A percentile compares a stretch with the other conserved stretches of the same genome.
phyloP scores from a whole-genome alignment of 1,140 invertebrate species.

The Onthophagus taurus region DNA sequence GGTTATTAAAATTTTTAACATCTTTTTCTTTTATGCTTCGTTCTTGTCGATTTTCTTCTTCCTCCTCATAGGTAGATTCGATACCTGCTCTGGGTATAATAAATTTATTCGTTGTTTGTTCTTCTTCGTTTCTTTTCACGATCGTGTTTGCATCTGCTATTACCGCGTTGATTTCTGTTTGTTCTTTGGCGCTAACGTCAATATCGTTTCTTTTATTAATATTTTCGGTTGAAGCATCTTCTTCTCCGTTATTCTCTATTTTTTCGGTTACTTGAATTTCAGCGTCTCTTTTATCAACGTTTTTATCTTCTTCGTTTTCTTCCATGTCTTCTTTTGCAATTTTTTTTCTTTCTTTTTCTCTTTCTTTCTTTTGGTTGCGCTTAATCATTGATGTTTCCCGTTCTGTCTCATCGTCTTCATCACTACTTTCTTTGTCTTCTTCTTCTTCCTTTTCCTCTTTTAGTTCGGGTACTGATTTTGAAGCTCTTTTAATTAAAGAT shows the following conservation, averaged over 20 bases:
- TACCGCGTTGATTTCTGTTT: background rate
- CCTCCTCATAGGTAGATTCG: background rate
- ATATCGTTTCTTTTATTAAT: constrained; percentile 1
- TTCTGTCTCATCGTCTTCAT: background rate
- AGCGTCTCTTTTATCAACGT: background rate
- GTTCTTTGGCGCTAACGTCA: background rate
- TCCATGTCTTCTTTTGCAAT: background rate
- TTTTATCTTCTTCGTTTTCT: background rate
- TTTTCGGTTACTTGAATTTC: constrained; percentile 4
- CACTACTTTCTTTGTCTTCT: background rate
- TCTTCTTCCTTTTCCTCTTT: background rate
- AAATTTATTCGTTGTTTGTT: background rate
- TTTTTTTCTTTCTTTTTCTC: background rate
- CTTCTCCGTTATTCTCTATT: constrained; percentile 3
- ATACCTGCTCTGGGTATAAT: background rate
- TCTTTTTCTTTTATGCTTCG: background rate
- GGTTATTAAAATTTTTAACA: background rate
- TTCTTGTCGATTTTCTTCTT: background rate
- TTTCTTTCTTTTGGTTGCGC: background rate
- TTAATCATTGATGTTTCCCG: background rate
- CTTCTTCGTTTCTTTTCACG: constrained; percentile 4
- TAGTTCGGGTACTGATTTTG: background rate
- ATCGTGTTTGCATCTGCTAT: background rate
- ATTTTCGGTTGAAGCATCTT: background rate
- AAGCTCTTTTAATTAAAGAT: background rate